phyloP scores from a whole-genome alignment of 2,113 vertebrate genomes.

The Campylomormyrus tamandua region DNA sequence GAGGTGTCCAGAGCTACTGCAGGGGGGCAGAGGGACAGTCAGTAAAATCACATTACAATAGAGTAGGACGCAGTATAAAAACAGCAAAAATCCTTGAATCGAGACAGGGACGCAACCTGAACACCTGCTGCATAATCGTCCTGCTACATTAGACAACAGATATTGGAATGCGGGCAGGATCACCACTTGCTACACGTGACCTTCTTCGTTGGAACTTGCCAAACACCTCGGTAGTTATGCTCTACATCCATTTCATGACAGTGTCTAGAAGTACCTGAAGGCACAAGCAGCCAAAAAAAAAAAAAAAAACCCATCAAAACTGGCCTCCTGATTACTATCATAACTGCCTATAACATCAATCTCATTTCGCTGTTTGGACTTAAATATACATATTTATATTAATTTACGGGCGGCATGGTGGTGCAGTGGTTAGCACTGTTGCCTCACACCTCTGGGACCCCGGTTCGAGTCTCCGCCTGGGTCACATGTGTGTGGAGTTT shows the following conservation, averaged over 20 bases:
- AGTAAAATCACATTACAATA: background rate
- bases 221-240: background rate
- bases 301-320: background rate
- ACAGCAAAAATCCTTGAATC: background rate
- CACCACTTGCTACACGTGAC: background rate
- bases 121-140: background rate
- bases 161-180: background rate
- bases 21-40: background rate
- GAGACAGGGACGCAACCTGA: background rate
- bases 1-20: slow-evolving; percentile 20
- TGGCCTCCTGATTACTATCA: background rate
- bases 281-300: background rate
- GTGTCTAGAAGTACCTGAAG: background rate
- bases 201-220: background rate
- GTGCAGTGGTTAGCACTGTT: too few relatives aligned
- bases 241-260: background rate
- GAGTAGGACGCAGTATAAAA: background rate
- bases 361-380: background rate
- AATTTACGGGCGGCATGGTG: too few relatives aligned
- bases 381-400: background rate
- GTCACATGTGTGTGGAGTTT: too few relatives aligned
- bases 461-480: too few relatives aligned
- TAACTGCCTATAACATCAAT: background rate
- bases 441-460: too few relatives aligned
- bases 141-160: background rate